phyloP scores from a whole-genome alignment of 2,113 vertebrate genomes.

The Silurus asotus region DNA sequence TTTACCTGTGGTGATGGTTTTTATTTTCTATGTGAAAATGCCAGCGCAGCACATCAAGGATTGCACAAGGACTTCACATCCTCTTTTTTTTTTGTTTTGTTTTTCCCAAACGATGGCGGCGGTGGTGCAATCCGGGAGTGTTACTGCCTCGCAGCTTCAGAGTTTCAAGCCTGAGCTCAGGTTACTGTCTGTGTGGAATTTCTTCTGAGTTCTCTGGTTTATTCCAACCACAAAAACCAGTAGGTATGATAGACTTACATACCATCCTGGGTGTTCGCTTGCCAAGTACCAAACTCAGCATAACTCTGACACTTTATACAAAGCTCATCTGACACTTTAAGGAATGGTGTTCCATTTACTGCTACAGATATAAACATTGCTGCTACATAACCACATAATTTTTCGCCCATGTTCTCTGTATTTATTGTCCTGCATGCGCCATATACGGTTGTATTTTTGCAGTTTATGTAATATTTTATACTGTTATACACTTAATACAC shows the following conservation, averaged over 20 bases:
- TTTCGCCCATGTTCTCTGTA: too few relatives aligned
- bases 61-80: background rate
- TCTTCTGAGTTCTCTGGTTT: background rate
- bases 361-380: too few relatives aligned
- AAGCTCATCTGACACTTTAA: too few relatives aligned
- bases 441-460: too few relatives aligned
- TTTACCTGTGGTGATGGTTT: background rate
- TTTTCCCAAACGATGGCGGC: too few relatives aligned
- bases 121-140: background rate
- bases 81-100: background rate
- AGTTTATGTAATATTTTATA: too few relatives aligned
- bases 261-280: background rate
- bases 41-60: background rate
- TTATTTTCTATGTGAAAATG: background rate
- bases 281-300: background rate
- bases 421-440: too few relatives aligned
- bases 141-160: background rate
- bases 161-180: background rate
- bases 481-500: too few relatives aligned
- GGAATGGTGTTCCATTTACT: too few relatives aligned
- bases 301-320: background rate
- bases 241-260: background rate
- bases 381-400: too few relatives aligned
- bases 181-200: background rate
- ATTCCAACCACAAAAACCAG: background rate